Conservation (phyloP, 2,113 vertebrate species). For the Proteles cristata region DNA sequence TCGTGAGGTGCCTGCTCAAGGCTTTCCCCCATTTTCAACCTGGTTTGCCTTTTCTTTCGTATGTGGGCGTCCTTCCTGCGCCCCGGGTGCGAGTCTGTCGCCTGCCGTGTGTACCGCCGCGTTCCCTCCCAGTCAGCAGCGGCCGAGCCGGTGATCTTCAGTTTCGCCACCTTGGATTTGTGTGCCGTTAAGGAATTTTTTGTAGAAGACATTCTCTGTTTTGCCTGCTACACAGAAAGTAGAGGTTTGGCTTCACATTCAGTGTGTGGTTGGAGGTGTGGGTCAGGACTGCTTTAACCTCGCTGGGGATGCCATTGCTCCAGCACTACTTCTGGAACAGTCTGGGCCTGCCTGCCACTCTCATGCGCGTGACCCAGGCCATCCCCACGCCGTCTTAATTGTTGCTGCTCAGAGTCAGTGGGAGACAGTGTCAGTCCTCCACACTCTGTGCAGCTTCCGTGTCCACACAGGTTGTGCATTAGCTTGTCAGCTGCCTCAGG, state of each 20-base stretch:
- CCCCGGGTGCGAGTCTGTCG: not conserved
- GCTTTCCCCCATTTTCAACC: not conserved
- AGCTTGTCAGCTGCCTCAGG: not conserved
- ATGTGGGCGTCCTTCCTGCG: not conserved
- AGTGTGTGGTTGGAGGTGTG: not conserved
- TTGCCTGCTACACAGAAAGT: not conserved
- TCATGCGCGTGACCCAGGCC: not conserved
- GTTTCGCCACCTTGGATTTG: too few species aligned
- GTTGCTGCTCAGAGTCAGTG: not conserved
- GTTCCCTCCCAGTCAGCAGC: too few species aligned
- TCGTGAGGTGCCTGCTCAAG: not conserved
- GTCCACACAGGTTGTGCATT: accelerated
- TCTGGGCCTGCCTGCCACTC: too few species aligned
- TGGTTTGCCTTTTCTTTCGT: not conserved
- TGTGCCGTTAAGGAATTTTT: not conserved
- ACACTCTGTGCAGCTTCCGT: not conserved
- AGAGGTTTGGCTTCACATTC: not conserved
- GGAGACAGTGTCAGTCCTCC: not conserved
- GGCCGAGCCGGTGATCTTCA: too few species aligned
- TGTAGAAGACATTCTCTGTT: not conserved
- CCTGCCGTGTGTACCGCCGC: too few species aligned
- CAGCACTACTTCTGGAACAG: too few species aligned
- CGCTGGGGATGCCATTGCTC: too few species aligned
- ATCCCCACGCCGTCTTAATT: accelerated
- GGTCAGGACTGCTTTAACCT: not conserved